Conservation (phyloP, 2,797 vertebrate genomes). For the Bovichtus variegatus region DNA sequence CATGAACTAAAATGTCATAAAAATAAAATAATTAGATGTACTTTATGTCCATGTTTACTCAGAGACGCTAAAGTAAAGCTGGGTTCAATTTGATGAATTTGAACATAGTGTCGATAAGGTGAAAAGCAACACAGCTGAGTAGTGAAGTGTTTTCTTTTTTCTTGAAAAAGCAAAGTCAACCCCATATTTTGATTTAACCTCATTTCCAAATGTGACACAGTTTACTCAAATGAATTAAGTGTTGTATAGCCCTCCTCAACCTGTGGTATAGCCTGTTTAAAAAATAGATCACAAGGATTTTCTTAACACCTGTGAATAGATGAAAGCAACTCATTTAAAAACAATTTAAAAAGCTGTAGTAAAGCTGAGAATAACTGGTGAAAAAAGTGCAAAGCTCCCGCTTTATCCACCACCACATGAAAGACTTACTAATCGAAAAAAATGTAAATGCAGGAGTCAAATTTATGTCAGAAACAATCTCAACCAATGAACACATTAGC, state of each 20-base stretch:
- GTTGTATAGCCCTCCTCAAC: neutral
- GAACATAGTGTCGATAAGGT: neutral
- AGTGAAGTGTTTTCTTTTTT: neutral
- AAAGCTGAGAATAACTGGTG: neutral
- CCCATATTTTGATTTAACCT: neutral
- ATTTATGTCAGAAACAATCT: slow-evolving; percentile 14
- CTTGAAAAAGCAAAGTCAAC: neutral
- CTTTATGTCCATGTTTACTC: neutral
- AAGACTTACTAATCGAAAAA: neutral
- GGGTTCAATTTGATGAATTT: neutral
- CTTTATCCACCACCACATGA: neutral
- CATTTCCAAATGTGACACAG: neutral
- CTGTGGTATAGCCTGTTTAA: neutral
- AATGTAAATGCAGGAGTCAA: neutral
- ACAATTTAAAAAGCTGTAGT: neutral
- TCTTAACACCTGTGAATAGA: slow-evolving; percentile 9
- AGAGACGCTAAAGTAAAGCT: neutral
- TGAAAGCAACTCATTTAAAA: neutral
- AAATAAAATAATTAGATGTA: neutral
- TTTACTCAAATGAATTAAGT: neutral
- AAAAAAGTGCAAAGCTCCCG: neutral
- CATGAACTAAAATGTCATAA: neutral
- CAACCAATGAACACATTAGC: neutral
- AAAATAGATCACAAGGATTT: slow-evolving; percentile 6
- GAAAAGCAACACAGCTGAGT: neutral